Evolutionary conservation across 2,888 invertebrate genomes (phyloP), one percentile per base, ranked within the genome.

Genomic region (Drosophila tripunctata): DNA sequence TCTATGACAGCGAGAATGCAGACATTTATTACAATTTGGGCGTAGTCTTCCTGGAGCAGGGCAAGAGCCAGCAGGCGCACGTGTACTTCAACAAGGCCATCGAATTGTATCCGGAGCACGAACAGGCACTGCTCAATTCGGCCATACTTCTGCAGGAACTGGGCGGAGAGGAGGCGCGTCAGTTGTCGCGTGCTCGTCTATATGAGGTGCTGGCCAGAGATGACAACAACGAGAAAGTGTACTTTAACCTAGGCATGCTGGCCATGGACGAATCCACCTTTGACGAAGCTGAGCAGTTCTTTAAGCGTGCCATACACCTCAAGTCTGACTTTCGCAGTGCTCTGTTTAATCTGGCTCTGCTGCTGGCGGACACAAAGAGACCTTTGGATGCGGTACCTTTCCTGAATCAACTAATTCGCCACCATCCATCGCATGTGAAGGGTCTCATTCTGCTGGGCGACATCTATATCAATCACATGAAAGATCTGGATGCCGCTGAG

Each of bases 221-320:
- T 63, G 80, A 95, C 0, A 94, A 94, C 62, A 98, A 98, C 90
- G 97, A 98, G 90, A 94, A 98, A 65, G 96, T 98, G 4, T 97
- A 96, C 91, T 99, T 99, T 92, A 98, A 98, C 92, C 93, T 98
- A 54, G 98, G 98, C 72, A 98, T 99, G 98, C 92, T 99, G 40
- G 96, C 98, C 36, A 98, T 98, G 98, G 98, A 99, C 90, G 97
- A 97, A 87, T 94, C 96, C 38, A 96, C 98, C 89, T 96, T 95
- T 36, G 94, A 94, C 30, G 95, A 96, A 83, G 98, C 98, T 0
- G 98, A 98, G 90, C 94, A 95, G 55, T 97, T 97, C 95, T 98
- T 98, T 91, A 94, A 96, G 51, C 94, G 96, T 60, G 97, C 98
- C 0, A 96, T 97, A 0, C 95, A 96, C 80, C 92, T 97, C 10